Percentiles rank a stretch among this genome's conserved stretches.
Conservation (phyloP, 1,140 invertebrate species). For the Drosophila funebris region DNA sequence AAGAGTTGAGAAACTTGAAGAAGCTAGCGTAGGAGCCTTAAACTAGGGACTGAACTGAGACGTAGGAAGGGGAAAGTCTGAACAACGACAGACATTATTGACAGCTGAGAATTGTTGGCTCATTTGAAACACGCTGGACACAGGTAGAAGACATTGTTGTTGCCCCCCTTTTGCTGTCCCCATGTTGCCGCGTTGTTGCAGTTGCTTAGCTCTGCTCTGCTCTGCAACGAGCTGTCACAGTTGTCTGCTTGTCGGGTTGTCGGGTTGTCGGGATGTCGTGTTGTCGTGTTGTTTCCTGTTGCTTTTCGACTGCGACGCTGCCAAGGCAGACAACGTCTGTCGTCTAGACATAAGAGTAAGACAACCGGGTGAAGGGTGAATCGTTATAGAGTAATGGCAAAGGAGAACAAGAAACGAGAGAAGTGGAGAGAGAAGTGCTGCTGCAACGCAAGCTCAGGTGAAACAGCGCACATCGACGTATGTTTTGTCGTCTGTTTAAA, state of each 20-base stretch:
- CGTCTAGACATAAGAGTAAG: slow-evolving; percentile 77
- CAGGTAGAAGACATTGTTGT: slow-evolving; percentile 52
- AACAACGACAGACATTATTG: slow-evolving; percentile 71
- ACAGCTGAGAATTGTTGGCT: slow-evolving; percentile 78
- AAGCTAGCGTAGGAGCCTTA: slow-evolving; percentile 5
- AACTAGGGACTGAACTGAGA: neutral
- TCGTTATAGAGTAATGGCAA: neutral
- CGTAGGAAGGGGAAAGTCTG: neutral
- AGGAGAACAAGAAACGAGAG: neutral
- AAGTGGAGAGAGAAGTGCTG: neutral
- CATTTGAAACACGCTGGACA: slow-evolving; percentile 71
- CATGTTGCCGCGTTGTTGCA: slow-evolving; percentile 51
- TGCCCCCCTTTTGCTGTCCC: slow-evolving; percentile 6
- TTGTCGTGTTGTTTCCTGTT: slow-evolving; percentile 70
- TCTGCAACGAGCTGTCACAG: slow-evolving; percentile 75
- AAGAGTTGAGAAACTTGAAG: slow-evolving; percentile 19
- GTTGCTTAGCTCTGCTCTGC: slow-evolving; percentile 46
- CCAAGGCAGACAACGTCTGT: slow-evolving; percentile 63
- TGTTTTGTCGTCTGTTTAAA: slow-evolving; percentile 64
- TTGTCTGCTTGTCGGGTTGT: slow-evolving; percentile 63
- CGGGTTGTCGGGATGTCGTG: slow-evolving; percentile 52
- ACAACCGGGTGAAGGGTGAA: slow-evolving; percentile 32
- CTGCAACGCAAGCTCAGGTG: slow-evolving; percentile 44
- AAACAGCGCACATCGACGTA: slow-evolving; percentile 54
- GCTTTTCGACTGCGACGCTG: slow-evolving; percentile 43